A percentile compares a stretch with the other conserved stretches of the same genome.
Conservation (phyloP, 2,113 vertebrate genomes). For the Spea multiplicata region DNA sequence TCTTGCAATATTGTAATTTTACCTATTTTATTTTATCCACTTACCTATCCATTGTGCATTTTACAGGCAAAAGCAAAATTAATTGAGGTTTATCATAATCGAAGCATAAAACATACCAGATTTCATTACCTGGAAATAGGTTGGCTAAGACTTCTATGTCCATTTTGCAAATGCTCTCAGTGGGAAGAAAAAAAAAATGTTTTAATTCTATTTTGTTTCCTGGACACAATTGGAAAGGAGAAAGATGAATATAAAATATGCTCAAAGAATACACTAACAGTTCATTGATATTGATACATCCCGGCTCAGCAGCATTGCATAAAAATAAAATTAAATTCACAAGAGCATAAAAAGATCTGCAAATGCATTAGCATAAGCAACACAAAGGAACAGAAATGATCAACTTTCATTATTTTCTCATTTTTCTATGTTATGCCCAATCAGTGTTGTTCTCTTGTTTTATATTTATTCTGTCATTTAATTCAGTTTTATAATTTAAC, state of each 20-base stretch:
- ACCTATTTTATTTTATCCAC: constrained; percentile 18
- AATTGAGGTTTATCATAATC: constrained; percentile 46
- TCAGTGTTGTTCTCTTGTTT: constrained; percentile 34
- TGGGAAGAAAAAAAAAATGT: constrained; percentile 44
- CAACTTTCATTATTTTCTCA: constrained; percentile 48
- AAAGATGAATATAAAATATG: constrained; percentile 45
- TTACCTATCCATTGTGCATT: constrained; percentile 16
- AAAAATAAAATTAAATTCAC: constrained; percentile 54
- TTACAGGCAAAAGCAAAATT: constrained; percentile 38
- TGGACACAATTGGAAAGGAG: constrained; percentile 44
- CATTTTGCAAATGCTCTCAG: constrained; percentile 38
- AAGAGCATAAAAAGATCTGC: constrained; percentile 47
- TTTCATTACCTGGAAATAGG: constrained; percentile 49
- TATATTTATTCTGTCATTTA: constrained; percentile 50
- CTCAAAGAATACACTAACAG: constrained; percentile 41
- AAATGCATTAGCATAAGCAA: constrained; percentile 46
- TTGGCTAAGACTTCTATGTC: constrained; percentile 40
- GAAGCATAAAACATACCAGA: constrained; percentile 39
- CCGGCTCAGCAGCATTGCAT: constrained; percentile 46
- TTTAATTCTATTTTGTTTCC: constrained; percentile 40
- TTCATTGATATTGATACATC: constrained; percentile 48
- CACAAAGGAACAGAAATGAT: constrained; percentile 31
- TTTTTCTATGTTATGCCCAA: constrained; percentile 55
- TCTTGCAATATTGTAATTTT: background rate
- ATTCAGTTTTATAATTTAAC: constrained; percentile 51